Percentiles rank a stretch among this genome's conserved stretches.
Conservation (phyloP, 1,140 invertebrate genomes). For the Psix sp. region DNA sequence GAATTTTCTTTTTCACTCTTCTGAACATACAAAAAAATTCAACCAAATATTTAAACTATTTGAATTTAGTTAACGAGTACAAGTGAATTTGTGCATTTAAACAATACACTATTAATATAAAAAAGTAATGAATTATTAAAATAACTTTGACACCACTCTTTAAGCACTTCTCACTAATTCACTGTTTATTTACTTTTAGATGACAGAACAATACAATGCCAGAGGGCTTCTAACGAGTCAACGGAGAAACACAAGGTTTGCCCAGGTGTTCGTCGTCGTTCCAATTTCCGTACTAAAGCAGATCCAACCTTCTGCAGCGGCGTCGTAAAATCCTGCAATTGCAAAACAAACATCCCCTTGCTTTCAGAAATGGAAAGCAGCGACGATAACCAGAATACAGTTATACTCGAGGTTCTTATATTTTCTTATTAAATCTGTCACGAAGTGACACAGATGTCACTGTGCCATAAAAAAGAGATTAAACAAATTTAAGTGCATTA, state of each 20-base stretch:
- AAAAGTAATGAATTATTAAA: no score
- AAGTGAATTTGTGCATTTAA: no score
- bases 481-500: no score
- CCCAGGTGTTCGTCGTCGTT: conserved; percentile 33
- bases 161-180: no score
- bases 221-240: conserved; percentile 29
- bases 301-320: conserved; percentile 5
- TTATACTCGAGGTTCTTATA: conserved; percentile 65
- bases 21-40: no score
- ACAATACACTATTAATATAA: no score
- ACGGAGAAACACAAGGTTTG: conserved; percentile 34
- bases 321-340: neutral
- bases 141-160: no score
- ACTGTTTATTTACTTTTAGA: conserved; percentile 25
- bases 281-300: conserved; percentile 19
- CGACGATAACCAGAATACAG: conserved; percentile 42
- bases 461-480: neutral
- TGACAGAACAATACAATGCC: conserved; percentile 40
- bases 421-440: conserved; percentile 3
- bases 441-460: no score
- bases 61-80: no score
- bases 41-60: no score
- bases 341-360: conserved; percentile 60
- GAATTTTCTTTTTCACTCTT: no score
- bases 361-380: conserved; percentile 16